Base-by-base conservation (phyloP, 2,888 invertebrate genomes). In the Chromoteleia sp. region DNA sequence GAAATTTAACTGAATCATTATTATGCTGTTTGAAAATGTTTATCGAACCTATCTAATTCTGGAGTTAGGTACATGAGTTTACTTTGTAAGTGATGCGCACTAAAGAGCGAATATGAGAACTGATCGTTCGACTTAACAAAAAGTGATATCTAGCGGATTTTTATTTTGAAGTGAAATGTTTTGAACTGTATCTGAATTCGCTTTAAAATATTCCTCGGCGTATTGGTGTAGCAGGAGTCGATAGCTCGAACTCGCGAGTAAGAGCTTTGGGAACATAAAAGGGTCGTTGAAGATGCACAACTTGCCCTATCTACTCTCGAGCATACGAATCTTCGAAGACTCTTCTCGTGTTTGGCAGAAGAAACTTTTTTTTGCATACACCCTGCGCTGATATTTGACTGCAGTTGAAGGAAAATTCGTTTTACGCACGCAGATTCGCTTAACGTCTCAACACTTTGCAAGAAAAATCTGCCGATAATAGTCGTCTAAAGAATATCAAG, bases 221-320 rank as follows among this genome's bases (percentile, higher is more conserved):
- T 78, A 68, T 68, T 63, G 77, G 29, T 61, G 61, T 50, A 68
- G 77, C 73, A 77, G 74, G 63, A 78, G 77, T 82, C 77, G 81
- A 78, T 78, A 82, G 63, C 71, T 67, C 43, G 65, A 77, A 78
- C 74, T 82, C 65, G 61, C 56, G 52, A 82, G 78, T 82, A 74
- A 82, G 75, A 82, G 82, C 78, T 78, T 82, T 78, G 75, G 78
- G 65, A 78, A 82, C 73, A 78, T 82, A 82, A 82, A 78, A 82
- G 77, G 77, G 74, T 78, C 63, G 81, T 82, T 82, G 65, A 70
- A 82, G 82, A 78, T 82, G 82, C 78, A 78, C 70, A 78, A 75
- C 78, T 78, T 71, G 82, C 78, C 82, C 70, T 82, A 78, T 82
- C 82, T 78, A 63, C 78, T 78, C 59, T 59, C 61, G 30, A 76